Conservation (phyloP, 2,797 vertebrate species). For the Melanotaenia pygmaea region DNA sequence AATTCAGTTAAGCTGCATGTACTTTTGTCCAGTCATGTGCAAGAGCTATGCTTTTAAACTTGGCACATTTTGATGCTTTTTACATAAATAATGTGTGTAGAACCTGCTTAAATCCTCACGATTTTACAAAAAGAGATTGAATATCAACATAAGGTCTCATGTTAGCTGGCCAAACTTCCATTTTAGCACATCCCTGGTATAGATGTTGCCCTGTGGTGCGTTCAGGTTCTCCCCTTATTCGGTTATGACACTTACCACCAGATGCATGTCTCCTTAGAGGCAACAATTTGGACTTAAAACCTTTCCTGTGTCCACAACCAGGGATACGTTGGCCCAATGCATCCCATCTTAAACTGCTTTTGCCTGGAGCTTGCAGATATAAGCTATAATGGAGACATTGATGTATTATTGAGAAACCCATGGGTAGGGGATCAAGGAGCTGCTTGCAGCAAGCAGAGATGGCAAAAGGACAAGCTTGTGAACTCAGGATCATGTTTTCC, state of each 20-base stretch:
- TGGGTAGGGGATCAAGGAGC: constrained; percentile 77
- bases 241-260: constrained; percentile 46
- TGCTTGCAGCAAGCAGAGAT: constrained; percentile 62
- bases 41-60: not conserved
- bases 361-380: constrained; percentile 77
- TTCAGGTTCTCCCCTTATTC: constrained; percentile 45
- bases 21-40: constrained; percentile 31
- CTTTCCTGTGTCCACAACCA: constrained; percentile 78
- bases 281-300: constrained; percentile 80
- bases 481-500: constrained; percentile 70
- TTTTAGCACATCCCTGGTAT: constrained; percentile 17
- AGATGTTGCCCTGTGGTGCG: constrained; percentile 52
- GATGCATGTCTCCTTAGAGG: constrained; percentile 71
- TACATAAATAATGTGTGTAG: constrained; percentile 29
- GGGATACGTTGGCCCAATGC: constrained; percentile 57
- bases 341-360: constrained; percentile 79
- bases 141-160: constrained; percentile 22
- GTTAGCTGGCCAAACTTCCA: constrained; percentile 53
- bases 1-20: constrained; percentile 9
- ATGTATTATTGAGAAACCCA: constrained; percentile 91
- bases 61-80: constrained; percentile 19
- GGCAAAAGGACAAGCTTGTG: constrained; percentile 48
- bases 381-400: constrained; percentile 89
- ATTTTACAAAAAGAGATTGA: constrained; percentile 9
- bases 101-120: constrained; percentile 12